Evolutionary conservation across 1,140 invertebrate genomes (phyloP).

Genomic region (Ceratosolen fusciceps): DNA sequence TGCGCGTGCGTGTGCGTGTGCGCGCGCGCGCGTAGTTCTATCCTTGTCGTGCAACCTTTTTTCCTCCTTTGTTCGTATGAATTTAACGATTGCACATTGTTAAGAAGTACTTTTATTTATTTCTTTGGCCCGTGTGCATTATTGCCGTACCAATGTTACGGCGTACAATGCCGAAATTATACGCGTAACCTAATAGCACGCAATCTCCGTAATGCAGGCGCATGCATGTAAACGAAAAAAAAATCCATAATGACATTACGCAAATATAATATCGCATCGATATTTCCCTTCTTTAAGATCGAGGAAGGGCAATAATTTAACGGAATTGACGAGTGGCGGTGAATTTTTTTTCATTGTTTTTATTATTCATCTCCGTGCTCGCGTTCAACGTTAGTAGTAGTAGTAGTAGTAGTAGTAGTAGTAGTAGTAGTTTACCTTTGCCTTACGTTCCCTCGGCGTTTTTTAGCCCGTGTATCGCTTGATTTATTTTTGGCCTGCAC

Average conservation of each 20-base stretch:
- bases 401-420: not conserved
- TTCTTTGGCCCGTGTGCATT: not conserved
- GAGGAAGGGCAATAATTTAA: not conserved
- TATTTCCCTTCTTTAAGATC: not conserved
- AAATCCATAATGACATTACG: not conserved
- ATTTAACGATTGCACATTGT: constrained; percentile 29
- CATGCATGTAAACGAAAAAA: no score
- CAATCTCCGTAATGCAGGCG: not conserved
- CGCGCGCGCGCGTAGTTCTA: no score
- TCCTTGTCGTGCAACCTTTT: constrained; percentile 2
- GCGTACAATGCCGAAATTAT: not conserved
- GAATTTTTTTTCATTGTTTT: not conserved
- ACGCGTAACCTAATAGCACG: not conserved
- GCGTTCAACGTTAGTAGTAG: not conserved
- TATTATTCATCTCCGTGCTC: not conserved
- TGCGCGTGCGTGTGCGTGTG: no score
- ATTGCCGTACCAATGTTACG: not conserved
- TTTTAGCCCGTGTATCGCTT: no score
- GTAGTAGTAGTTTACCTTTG: not conserved
- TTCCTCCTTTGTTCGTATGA: constrained; percentile 9
- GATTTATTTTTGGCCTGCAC: not conserved
- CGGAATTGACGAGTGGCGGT: not conserved
- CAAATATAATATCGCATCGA: not conserved
- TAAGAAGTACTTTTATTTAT: constrained; percentile 13
- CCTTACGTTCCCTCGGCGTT: no score